Evolutionary conservation across 2,888 invertebrate species (phyloP).

Genomic region (Opisthograptis luteolata): DNA sequence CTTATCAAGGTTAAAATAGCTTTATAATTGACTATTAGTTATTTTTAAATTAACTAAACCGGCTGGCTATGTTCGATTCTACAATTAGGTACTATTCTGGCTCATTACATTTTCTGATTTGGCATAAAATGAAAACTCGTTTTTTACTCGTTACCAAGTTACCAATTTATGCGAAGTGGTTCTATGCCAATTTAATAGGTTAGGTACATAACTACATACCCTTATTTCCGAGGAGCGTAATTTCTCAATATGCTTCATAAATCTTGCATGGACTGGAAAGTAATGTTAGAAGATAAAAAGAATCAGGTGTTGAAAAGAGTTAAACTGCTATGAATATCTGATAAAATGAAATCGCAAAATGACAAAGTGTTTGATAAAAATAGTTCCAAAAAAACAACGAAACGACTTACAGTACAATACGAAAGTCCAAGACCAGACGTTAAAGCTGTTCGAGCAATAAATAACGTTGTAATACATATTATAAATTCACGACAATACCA

Average conservation of each 20-base stretch:
- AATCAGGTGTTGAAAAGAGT: too few species aligned
- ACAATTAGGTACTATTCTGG: too few species aligned
- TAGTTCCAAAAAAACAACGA: not conserved
- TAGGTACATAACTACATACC: not conserved
- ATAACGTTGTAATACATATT: not conserved
- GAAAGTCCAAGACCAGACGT: not conserved
- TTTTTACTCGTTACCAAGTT: not conserved
- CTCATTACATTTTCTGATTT: slow-evolving; percentile 13
- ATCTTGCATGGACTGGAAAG: too few species aligned
- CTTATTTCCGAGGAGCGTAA: too few species aligned
- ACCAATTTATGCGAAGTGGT: not conserved
- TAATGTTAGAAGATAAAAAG: too few species aligned
- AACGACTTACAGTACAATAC: too few species aligned
- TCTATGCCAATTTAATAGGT: not conserved
- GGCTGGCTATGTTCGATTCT: slow-evolving; percentile 32
- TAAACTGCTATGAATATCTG: too few species aligned
- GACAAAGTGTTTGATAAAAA: not conserved
- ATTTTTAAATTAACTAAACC: slow-evolving; percentile 43
- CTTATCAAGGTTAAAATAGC: slow-evolving; percentile 36
- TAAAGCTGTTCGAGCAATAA: not conserved
- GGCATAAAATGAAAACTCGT: not conserved
- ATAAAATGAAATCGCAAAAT: not conserved
- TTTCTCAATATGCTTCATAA: too few species aligned
- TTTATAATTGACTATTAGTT: slow-evolving; percentile 44
- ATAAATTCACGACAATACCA: not conserved